Evolutionary conservation across 2,888 invertebrate species (phyloP), one percentile per base, ranked within the genome.

Genomic region (Aporophyla nigra): DNA sequence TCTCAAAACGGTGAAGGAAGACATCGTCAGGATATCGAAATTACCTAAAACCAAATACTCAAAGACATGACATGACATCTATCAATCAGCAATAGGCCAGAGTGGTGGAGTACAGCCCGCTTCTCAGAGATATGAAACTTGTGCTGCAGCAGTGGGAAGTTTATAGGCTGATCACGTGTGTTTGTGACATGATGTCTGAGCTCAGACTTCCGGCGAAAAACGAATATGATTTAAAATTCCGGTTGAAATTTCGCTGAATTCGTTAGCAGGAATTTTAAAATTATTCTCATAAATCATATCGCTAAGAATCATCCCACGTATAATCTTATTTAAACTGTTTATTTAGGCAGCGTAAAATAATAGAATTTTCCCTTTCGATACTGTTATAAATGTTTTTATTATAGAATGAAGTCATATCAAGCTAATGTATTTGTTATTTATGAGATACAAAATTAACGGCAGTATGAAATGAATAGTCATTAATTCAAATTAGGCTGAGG

Each of bases 321-420:
- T 21, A 12, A 51, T 67, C 21, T 76, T 63, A 51, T 80, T 75
- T 65, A 21, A 54, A 75, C 71, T 67, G 61, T 86, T 76, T 80
- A 74, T 73, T 74, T 69, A 75, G 61, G 40, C n/a, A 68, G 12
- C 21, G 12, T 12, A 24, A 65, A 66, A 71, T 69, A 66, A 71
- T 49, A 71, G 16, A n/a, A 12, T 63, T 27, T 43, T 46, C 9
- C 27, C 14, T 59, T 46, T 51, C 16, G 33, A 59, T 9, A 59
- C 24, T 24, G 51, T 63, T 71, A 71, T n/a, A 16, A 24, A 61
- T 54, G 24, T 53, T 68, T 70, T 76, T 16, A 62, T 67, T 56
- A 24, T 40, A 12, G 59, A 63, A 40, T 24, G 14, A 40, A 9
- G 24, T 58, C 6, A n/a, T 56, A 40, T 53, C n/a, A 67, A 67